phyloP scores from a whole-genome alignment of 2,888 invertebrate genomes.

The Tiliacea aurago region DNA sequence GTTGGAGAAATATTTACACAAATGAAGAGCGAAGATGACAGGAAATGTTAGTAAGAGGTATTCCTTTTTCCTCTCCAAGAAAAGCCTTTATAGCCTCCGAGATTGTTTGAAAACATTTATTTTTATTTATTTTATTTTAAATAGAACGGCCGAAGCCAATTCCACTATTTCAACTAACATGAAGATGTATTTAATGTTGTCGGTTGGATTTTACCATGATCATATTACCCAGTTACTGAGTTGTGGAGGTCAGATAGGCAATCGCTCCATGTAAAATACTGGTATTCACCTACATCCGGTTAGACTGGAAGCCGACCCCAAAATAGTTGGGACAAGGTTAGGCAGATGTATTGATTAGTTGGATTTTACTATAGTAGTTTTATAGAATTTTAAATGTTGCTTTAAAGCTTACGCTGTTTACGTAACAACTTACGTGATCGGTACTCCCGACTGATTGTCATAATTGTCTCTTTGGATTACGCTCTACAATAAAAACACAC shows the following conservation, averaged over 20 bases:
- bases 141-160: no score
- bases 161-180: no score
- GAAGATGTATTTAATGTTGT: background rate
- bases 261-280: no score
- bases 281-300: no score
- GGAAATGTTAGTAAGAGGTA: background rate
- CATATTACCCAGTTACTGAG: no score
- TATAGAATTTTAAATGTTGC: no score
- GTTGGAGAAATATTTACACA: constrained; percentile 19
- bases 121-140: no score
- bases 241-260: no score
- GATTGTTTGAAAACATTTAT: background rate
- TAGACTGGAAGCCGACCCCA: no score
- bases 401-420: no score
- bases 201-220: no score
- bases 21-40: constrained; percentile 1
- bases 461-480: constrained; percentile 4
- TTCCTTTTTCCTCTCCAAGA: background rate
- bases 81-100: background rate
- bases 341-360: background rate
- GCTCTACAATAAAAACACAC: constrained; percentile 6
- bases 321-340: no score
- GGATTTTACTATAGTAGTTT: background rate
- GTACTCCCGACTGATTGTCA: background rate
- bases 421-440: background rate